These are phyloP conservation scores for Erynnis tages DNA, from an alignment of 2,888 invertebrate genomes.

Conservation along the genomic window DNA sequence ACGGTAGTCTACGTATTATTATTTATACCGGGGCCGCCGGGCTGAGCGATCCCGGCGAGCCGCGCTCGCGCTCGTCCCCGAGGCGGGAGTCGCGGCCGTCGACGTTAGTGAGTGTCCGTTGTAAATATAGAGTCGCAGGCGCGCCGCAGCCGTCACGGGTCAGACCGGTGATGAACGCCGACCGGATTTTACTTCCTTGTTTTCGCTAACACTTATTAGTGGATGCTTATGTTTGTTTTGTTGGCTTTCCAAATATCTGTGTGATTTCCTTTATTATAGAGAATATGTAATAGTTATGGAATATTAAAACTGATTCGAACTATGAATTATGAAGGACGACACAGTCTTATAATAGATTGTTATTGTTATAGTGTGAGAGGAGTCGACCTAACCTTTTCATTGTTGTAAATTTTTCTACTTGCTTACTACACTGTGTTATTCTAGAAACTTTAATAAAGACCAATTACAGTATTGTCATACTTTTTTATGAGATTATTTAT, in stretches of 20 bases:
- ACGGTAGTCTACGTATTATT: slow-evolving; percentile 39
- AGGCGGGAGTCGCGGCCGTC: slow-evolving; percentile 41
- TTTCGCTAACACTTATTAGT: slow-evolving; percentile 70
- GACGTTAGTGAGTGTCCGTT: slow-evolving; percentile 44
- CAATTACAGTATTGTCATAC: slow-evolving; percentile 37
- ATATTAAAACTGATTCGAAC: slow-evolving; percentile 67
- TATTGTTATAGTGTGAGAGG: slow-evolving; percentile 39
- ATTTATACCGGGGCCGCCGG: slow-evolving; percentile 28
- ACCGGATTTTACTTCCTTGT: slow-evolving; percentile 57
- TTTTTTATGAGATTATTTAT: slow-evolving; percentile 35
- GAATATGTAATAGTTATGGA: slow-evolving; percentile 65
- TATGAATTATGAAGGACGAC: slow-evolving; percentile 43
- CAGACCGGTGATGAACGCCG: slow-evolving; percentile 41
- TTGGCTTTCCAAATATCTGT: slow-evolving; percentile 78
- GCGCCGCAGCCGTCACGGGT: slow-evolving; percentile 39
- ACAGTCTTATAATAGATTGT: slow-evolving; percentile 40
- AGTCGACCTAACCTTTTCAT: slow-evolving; percentile 35
- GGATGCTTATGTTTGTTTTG: slow-evolving; percentile 76
- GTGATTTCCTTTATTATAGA: slow-evolving; percentile 73
- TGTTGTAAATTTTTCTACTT: slow-evolving; percentile 26
- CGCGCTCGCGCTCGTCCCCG: slow-evolving; percentile 35
- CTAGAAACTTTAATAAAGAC: slow-evolving; percentile 29
- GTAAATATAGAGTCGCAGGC: slow-evolving; percentile 50
- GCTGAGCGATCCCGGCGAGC: slow-evolving; percentile 34
- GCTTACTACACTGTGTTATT: slow-evolving; percentile 13